These are phyloP conservation scores for Pseudolycoriella hygida DNA, from an alignment of 2,888 invertebrate species.

Conservation along the genomic window DNA sequence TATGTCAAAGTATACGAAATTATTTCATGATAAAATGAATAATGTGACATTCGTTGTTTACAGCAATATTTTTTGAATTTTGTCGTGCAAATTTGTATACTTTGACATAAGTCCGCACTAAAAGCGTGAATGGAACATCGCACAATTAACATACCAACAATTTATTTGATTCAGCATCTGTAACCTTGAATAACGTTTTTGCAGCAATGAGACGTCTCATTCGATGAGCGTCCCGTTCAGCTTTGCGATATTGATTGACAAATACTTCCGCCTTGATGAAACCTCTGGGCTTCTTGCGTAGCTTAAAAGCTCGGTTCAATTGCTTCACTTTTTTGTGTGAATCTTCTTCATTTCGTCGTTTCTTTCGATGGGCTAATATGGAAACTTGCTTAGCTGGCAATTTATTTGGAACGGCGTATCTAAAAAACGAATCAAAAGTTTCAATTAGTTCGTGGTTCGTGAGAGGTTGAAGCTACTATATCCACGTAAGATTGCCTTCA, in stretches of 20 bases:
- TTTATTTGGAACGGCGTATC: slow-evolving; percentile 27
- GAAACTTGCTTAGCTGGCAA: slow-evolving; percentile 28
- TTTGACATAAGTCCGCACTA: too few species aligned
- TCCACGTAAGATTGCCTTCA: too few species aligned
- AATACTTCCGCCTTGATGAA: slow-evolving; percentile 28
- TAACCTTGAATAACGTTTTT: slow-evolving; percentile 4
- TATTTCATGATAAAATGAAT: too few species aligned
- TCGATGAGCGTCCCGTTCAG: slow-evolving; percentile 17
- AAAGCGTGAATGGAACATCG: too few species aligned
- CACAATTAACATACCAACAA: too few species aligned
- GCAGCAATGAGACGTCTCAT: slow-evolving; percentile 6
- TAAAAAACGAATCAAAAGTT: too few species aligned
- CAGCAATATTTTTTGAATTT: too few species aligned
- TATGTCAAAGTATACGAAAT: too few species aligned
- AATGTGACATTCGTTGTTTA: too few species aligned
- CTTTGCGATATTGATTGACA: slow-evolving; percentile 24
- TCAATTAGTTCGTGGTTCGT: too few species aligned
- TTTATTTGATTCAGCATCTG: not conserved
- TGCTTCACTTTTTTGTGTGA: slow-evolving; percentile 21
- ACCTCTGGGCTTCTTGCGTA: slow-evolving; percentile 19
- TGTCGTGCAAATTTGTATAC: too few species aligned
- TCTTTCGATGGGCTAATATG: slow-evolving; percentile 26
- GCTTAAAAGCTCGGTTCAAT: slow-evolving; percentile 18
- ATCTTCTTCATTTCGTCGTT: slow-evolving; percentile 23
- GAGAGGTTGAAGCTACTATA: too few species aligned